Base-by-base conservation (phyloP, 1,140 invertebrate genomes). In the Drosophila repletoides region DNA sequence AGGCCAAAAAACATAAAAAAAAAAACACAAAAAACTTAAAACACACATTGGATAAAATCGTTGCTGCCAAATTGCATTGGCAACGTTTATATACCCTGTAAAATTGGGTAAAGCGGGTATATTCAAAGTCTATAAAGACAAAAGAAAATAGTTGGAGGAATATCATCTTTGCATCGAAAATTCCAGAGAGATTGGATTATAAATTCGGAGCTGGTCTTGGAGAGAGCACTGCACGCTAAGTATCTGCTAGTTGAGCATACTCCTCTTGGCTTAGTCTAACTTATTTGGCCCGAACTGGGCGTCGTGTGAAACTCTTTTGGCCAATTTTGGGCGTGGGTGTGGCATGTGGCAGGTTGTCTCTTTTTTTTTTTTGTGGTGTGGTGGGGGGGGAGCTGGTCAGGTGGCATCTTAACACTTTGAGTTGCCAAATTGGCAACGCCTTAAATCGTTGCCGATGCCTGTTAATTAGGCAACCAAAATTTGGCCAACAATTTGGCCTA, bases 51-150 rank as follows among this genome's bases (percentile, higher is more conserved):
- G 33, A 41, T 53, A 33, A 55, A 55, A 53, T 63, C 41, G 49
- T 19, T 34, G 65, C 59, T 55, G 49, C 58, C 65, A 61, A 68
- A 68, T 68, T 68, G 65, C 65, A 56, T 71, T 63, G 65, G 58
- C 70, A 72, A 51, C 56, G 43, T 36, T 63, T 53, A 38, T 22
- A n/a, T n/a, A n/a, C n/a, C n/a, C n/a, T n/a, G n/a, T n/a, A n/a
- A n/a, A n/a, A n/a, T n/a, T n/a, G n/a, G n/a, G n/a, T n/a, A n/a
- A n/a, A n/a, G n/a, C n/a, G n/a, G n/a, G n/a, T n/a, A n/a, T n/a
- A n/a, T n/a, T n/a, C n/a, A n/a, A n/a, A n/a, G n/a, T n/a, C n/a
- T n/a, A n/a, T n/a, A n/a, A n/a, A n/a, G n/a, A n/a, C n/a, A n/a
- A n/a, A n/a, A n/a, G n/a, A n/a, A n/a, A n/a, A n/a, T n/a, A n/a